Conservation (phyloP, 2,113 vertebrate species). For the Psittacus erithacus region DNA sequence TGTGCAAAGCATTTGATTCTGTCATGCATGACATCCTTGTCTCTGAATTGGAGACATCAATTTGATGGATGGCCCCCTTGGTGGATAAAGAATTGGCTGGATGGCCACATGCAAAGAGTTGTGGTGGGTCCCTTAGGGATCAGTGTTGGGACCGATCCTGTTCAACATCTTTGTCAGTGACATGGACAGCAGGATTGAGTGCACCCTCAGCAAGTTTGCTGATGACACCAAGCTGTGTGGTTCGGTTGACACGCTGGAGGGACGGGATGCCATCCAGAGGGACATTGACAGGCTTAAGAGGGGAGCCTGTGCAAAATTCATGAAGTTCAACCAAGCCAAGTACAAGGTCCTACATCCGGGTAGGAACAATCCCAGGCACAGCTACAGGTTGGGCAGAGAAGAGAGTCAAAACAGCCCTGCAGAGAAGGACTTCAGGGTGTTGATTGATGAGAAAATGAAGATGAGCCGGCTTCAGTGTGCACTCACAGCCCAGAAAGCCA, state of each 20-base stretch:
- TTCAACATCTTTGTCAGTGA: not conserved
- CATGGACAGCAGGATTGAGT: not conserved
- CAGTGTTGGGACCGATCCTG: not conserved
- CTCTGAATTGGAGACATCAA: not conserved
- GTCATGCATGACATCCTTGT: not conserved
- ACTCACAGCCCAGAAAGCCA: too few species aligned
- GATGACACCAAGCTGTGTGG: not conserved
- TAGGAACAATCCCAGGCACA: too few species aligned
- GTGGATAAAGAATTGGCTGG: too few species aligned
- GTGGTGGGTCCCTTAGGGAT: not conserved
- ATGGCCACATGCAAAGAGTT: not conserved
- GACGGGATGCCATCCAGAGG: not conserved
- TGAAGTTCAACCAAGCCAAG: too few species aligned
- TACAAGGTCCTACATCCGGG: too few species aligned
- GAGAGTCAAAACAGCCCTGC: too few species aligned
- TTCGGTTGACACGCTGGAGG: accelerated
- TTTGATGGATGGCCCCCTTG: not conserved
- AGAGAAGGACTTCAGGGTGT: too few species aligned
- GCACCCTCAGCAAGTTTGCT: not conserved
- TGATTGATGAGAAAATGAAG: too few species aligned
- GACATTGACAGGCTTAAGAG: not conserved
- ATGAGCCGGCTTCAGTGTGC: too few species aligned
- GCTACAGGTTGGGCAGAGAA: too few species aligned
- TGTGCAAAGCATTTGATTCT: not conserved
- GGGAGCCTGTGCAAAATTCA: too few species aligned